These are phyloP conservation scores for Cepaea hortensis DNA, from an alignment of 2,888 invertebrate species.

Conservation along the genomic window DNA sequence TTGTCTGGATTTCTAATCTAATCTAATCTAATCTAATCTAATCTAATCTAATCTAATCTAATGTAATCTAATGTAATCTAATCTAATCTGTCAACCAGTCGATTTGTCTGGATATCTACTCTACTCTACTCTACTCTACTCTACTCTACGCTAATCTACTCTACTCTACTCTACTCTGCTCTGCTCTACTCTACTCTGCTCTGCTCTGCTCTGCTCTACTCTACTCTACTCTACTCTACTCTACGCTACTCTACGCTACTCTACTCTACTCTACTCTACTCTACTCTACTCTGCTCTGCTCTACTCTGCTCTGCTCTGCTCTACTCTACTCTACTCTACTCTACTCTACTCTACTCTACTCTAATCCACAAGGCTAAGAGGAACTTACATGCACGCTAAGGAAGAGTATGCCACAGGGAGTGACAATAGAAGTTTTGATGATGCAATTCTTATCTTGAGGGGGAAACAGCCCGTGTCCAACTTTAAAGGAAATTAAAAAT, in stretches of 20 bases:
- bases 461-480: no score
- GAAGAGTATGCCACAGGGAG: no score
- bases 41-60: no score
- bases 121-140: conserved; percentile 27
- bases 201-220: conserved; percentile 4
- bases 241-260: conserved; percentile 38
- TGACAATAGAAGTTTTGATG: no score
- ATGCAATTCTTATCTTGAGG: no score
- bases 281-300: conserved; percentile 13
- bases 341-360: conserved; percentile 8
- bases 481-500: no score
- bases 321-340: conserved; percentile 17
- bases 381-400: no score
- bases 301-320: conserved; percentile 7
- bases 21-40: not conserved
- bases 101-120: no score
- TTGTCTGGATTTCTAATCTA: conserved; percentile 13
- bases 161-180: conserved; percentile 10
- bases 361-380: no score
- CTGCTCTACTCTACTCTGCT: conserved; percentile 22
- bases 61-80: no score
- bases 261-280: conserved; percentile 25
- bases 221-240: conserved; percentile 27
- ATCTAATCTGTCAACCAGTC: no score
- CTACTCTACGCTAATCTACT: conserved; percentile 21